These are phyloP conservation scores for Prochilodus magdalenae DNA, from an alignment of 2,113 vertebrate species.

Conservation along the genomic window DNA sequence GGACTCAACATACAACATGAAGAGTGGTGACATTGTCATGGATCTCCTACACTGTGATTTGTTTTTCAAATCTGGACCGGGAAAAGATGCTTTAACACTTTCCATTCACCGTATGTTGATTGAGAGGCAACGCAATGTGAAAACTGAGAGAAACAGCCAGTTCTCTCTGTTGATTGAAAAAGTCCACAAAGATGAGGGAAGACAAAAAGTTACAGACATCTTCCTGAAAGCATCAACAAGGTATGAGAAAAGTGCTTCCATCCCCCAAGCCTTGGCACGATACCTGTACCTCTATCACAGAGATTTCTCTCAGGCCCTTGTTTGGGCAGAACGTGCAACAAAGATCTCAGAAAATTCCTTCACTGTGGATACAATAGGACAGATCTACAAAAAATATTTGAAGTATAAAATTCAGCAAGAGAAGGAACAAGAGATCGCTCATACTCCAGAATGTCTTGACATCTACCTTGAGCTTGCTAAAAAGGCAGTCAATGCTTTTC, in stretches of 20 bases:
- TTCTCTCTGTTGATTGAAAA: conserved; percentile 63
- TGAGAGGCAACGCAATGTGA: conserved; percentile 58
- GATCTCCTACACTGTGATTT: conserved; percentile 61
- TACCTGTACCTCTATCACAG: conserved; percentile 61
- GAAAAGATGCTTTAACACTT: conserved; percentile 48
- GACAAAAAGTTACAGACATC: conserved; percentile 52
- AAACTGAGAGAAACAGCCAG: conserved; percentile 33
- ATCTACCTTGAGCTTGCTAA: too few species aligned
- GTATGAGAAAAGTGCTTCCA: conserved; percentile 51
- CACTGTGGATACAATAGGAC: conserved; percentile 78
- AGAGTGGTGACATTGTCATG: conserved; percentile 31
- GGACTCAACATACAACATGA: neutral
- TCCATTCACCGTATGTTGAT: conserved; percentile 60
- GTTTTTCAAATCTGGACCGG: conserved; percentile 59
- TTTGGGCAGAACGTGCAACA: conserved; percentile 77
- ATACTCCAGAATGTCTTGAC: too few species aligned
- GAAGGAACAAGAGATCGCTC: too few species aligned
- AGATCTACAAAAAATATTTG: conserved; percentile 79
- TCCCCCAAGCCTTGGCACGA: conserved; percentile 69
- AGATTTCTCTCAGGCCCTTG: conserved; percentile 59
- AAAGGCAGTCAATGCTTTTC: too few species aligned
- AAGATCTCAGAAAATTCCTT: conserved; percentile 74
- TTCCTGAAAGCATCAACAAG: conserved; percentile 63
- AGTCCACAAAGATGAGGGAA: conserved; percentile 47
- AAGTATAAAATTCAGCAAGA: too few species aligned